Evolutionary conservation across 2,888 invertebrate genomes (phyloP), one percentile per base, ranked within the genome.

Genomic region (Sinohyriopsis cumingii): DNA sequence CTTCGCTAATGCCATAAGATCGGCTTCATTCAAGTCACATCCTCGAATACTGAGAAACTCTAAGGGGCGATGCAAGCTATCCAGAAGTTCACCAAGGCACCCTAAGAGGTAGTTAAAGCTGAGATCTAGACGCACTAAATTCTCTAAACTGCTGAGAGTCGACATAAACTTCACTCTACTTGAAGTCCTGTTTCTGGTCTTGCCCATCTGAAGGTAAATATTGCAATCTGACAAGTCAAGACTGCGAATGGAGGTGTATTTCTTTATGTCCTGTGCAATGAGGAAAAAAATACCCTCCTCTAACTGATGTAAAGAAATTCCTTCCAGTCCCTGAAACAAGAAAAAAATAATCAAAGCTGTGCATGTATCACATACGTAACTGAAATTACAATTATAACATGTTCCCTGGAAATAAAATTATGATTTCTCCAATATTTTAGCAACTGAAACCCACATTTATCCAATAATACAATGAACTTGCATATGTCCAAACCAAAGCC

Each of bases 151-250:
- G 5, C 45, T 22, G 24, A 84, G 76, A 24, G 77, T 75, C 3
- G 67, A 61, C 20, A 77, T 67, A 18, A 78, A 74, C 20, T 69
- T 69, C 4, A 76, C 68, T 1, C 86, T 71, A 5, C 80, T 76
- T 1, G 74, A 67, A 0, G 84, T 85, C 15, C 84, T 74, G 53
- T 82, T 79, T 18, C 86, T 75, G 7, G 86, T 86, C 1, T 80
- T 75, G 1, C 86, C 86, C 63, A 82, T 83, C 68, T 82, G 84
- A 19, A 86, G 77, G 72, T 83, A 83, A 19, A 86, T 82, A 67
- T 83, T 85, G 69, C 86, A 86, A 76, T 85, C 84, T 33, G 82
- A 81, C 4, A 86, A 63, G 67, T 82, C 84, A 1, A 85, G 72
- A n/a, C 76, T 77, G 12, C 77, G 76, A 18, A 86, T 61, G 59